Percentiles rank a stretch among this genome's conserved stretches.
phyloP scores from a whole-genome alignment of 2,888 invertebrate species.

The Ophion ellenae region DNA sequence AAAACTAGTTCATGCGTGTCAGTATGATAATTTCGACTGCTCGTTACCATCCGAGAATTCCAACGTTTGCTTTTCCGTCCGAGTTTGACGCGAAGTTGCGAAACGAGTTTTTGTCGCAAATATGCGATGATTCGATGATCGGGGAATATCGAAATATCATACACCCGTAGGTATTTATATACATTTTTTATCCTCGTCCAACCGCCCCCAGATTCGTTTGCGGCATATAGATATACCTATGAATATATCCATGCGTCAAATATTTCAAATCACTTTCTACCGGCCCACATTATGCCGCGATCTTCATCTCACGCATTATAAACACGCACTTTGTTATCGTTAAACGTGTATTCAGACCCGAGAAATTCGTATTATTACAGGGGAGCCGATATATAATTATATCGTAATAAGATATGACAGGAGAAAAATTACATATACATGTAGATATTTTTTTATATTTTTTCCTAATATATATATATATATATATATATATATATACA shows the following conservation, averaged over 20 bases:
- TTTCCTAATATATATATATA: too few species aligned
- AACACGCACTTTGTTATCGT: neutral
- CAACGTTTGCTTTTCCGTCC: constrained; percentile 21
- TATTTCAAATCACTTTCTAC: constrained; percentile 69
- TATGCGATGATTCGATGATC: neutral
- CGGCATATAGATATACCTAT: neutral
- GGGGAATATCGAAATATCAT: neutral
- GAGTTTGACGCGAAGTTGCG: neutral
- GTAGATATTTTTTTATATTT: too few species aligned
- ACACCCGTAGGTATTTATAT: neutral
- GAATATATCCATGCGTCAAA: constrained; percentile 38
- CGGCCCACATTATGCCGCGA: constrained; percentile 54
- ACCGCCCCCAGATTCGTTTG: neutral
- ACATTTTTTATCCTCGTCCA: neutral
- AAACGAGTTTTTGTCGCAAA: constrained; percentile 28
- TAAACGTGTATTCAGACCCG: neutral
- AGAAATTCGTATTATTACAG: constrained; percentile 27
- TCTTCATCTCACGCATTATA: neutral
- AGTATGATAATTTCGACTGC: neutral
- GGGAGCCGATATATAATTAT: constrained; percentile 13
- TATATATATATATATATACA: neutral
- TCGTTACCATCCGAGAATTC: neutral
- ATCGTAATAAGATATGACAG: constrained; percentile 13
- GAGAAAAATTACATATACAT: neutral
- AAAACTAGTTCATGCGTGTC: neutral